These are phyloP conservation scores for Nansenia antarctica DNA, from an alignment of 2,113 vertebrate genomes.

Conservation along the genomic window DNA sequence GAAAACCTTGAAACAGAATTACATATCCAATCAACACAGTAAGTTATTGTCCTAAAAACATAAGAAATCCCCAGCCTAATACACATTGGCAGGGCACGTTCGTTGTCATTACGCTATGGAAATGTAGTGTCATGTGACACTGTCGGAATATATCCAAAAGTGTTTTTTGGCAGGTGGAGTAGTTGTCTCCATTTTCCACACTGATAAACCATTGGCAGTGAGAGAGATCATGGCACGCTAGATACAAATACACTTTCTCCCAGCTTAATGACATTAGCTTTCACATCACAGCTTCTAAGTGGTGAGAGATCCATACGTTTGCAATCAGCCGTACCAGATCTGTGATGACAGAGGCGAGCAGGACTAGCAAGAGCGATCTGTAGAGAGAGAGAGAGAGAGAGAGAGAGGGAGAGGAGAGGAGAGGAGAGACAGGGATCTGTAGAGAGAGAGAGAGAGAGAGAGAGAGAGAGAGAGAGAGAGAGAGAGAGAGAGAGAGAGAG, in stretches of 20 bases:
- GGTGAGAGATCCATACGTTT: conserved; percentile 35
- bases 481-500: too few species aligned
- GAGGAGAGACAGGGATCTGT: conserved; percentile 1
- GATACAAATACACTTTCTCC: background rate
- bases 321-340: conserved; percentile 53
- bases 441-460: conserved; percentile 12
- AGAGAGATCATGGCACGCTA: background rate
- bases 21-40: too few species aligned
- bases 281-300: conserved; percentile 22
- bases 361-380: conserved; percentile 11
- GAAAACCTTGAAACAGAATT: conserved; percentile 30
- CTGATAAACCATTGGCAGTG: conserved; percentile 9
- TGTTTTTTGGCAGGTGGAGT: background rate
- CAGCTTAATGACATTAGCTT: conserved; percentile 27
- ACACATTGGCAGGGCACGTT: too few species aligned
- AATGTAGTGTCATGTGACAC: too few species aligned
- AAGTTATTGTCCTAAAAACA: too few species aligned
- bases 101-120: too few species aligned
- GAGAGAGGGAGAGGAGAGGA: conserved; percentile 39
- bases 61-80: too few species aligned
- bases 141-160: too few species aligned
- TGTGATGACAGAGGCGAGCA: conserved; percentile 46
- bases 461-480: conserved; percentile 26
- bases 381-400: conserved; percentile 3
- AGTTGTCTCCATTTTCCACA: conserved; percentile 3